Conservation (phyloP, 2,888 invertebrate species). For the Piscicola geometra region DNA sequence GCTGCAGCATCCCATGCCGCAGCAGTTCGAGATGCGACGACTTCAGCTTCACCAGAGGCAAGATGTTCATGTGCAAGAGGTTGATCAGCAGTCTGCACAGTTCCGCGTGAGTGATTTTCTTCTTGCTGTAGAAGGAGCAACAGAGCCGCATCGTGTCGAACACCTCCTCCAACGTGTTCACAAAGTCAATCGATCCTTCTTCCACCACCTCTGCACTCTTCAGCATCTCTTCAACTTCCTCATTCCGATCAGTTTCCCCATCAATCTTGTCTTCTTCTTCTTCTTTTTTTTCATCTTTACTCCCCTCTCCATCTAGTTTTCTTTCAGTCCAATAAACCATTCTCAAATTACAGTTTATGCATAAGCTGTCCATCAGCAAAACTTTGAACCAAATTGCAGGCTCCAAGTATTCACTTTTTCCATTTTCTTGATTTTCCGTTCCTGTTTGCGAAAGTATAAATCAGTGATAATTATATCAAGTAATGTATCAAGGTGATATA, state of each 20-base stretch:
- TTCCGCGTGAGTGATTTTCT: not conserved
- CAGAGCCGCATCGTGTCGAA: slow-evolving; percentile 4
- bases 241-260: no score
- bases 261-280: not conserved
- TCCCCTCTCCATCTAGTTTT: not conserved
- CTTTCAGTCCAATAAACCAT: slow-evolving; percentile 16
- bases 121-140: not conserved
- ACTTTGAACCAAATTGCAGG: slow-evolving; percentile 33
- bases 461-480: no score
- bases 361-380: slow-evolving; percentile 10
- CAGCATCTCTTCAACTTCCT: not conserved
- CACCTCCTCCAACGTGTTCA: slow-evolving; percentile 28
- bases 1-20: not conserved
- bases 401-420: slow-evolving; percentile 18
- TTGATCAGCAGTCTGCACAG: slow-evolving; percentile 24
- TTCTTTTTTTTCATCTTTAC: not conserved
- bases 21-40: not conserved
- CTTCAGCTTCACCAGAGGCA: slow-evolving; percentile 13
- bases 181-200: slow-evolving; percentile 18
- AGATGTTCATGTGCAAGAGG: slow-evolving; percentile 19
- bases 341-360: slow-evolving; percentile 12
- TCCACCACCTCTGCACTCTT: not conserved
- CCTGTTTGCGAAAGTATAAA: no score
- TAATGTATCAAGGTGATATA: no score
- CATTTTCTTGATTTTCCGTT: no score